phyloP scores from a whole-genome alignment of 2,113 vertebrate species.

The Trogon melanurus region DNA sequence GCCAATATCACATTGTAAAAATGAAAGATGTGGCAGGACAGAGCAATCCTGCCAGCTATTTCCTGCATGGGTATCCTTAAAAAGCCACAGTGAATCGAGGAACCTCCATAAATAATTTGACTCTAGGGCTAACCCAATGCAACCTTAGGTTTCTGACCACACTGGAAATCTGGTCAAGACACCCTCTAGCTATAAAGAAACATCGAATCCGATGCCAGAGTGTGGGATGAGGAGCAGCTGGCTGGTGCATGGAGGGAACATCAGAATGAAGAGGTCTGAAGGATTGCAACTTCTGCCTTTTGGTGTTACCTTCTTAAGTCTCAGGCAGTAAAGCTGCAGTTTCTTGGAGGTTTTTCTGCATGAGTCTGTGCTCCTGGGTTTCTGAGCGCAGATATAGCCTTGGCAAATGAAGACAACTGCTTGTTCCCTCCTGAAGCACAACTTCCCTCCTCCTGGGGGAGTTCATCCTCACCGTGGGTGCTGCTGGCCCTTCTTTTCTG shows the following conservation, averaged over 20 bases:
- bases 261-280: neutral
- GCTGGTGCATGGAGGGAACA: neutral
- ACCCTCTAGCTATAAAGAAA: neutral
- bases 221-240: constrained; percentile 2
- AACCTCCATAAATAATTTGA: neutral
- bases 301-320: neutral
- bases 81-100: neutral
- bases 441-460: neutral
- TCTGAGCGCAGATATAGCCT: neutral
- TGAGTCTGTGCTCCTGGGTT: neutral
- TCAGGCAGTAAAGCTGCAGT: neutral
- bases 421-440: neutral
- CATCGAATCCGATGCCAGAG: neutral
- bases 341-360: neutral
- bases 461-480: fast-evolving
- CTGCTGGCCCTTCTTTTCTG: neutral
- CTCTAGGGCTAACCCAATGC: neutral
- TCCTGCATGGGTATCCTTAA: neutral
- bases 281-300: neutral
- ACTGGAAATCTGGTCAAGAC: neutral
- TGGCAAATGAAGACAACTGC: neutral
- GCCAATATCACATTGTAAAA: neutral
- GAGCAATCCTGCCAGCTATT: neutral
- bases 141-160: neutral
- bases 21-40: neutral